Conservation (phyloP, 2,113 vertebrate genomes). For the Tenebrosternarchus preto region DNA sequence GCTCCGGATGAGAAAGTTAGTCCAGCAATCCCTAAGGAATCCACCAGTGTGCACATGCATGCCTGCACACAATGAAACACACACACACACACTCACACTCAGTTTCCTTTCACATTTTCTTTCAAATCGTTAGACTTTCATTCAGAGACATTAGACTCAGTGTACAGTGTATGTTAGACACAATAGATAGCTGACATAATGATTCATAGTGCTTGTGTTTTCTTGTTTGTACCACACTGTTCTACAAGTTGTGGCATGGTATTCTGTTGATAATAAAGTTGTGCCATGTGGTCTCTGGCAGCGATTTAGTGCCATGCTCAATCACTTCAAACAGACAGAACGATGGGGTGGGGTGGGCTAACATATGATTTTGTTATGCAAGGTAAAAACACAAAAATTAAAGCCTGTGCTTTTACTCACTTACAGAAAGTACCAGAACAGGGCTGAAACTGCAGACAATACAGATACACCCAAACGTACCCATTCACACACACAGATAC, state of each 20-base stretch:
- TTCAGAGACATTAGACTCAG: background rate
- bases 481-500: background rate
- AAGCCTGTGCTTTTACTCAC: background rate
- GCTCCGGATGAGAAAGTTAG: slow-evolving; percentile 38
- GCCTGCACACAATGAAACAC: slow-evolving; percentile 36
- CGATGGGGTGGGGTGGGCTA: background rate
- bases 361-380: slow-evolving; percentile 21
- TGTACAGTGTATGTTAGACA: background rate
- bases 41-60: background rate
- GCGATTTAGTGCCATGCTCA: background rate
- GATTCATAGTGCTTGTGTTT: background rate
- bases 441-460: background rate
- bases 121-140: background rate
- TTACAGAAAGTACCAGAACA: slow-evolving; percentile 16
- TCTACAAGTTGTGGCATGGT: background rate
- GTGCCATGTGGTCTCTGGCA: background rate
- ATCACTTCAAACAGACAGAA: background rate
- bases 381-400: slow-evolving; percentile 4
- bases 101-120: background rate
- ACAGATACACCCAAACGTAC: background rate
- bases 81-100: background rate
- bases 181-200: no score
- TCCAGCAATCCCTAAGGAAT: slow-evolving; percentile 23
- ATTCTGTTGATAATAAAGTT: background rate
- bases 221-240: background rate